Evolutionary conservation across 2,888 invertebrate genomes (phyloP).

Genomic region (Pollenia amentaria): DNA sequence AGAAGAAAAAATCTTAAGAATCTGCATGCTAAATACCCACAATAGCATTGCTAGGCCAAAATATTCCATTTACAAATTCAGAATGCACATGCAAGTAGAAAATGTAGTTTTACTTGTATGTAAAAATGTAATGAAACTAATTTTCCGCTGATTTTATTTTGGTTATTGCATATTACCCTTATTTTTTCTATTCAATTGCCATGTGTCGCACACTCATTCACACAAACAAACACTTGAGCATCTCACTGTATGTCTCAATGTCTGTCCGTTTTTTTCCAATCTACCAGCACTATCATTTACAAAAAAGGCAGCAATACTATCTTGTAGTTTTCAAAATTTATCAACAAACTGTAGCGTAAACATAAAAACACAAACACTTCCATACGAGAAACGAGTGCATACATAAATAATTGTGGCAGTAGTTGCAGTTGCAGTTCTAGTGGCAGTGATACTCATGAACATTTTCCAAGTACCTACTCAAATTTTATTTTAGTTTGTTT

Average conservation of each 20-base stretch:
- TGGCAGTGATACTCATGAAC: slow-evolving; percentile 25
- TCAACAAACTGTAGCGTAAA: not conserved
- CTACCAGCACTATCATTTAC: slow-evolving; percentile 24
- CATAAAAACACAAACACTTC: not conserved
- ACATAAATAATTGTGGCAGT: slow-evolving; percentile 37
- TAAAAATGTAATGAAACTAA: slow-evolving; percentile 71
- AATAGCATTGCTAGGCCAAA: slow-evolving; percentile 29
- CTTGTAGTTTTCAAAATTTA: slow-evolving; percentile 8
- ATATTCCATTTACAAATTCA: slow-evolving; percentile 23
- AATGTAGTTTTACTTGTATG: slow-evolving; percentile 16
- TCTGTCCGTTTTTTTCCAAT: not conserved
- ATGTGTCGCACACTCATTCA: not conserved
- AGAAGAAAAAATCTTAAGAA: not conserved
- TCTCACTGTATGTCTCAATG: not conserved
- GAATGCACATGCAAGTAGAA: slow-evolving; percentile 1
- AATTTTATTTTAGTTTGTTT: slow-evolving; percentile 41
- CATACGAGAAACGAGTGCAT: not conserved
- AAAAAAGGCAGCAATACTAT: slow-evolving; percentile 17
- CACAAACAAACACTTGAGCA: slow-evolving; percentile 1
- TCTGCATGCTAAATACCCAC: slow-evolving; percentile 46
- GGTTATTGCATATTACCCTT: slow-evolving; percentile 67
- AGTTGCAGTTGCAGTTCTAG: not conserved
- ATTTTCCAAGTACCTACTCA: slow-evolving; percentile 54
- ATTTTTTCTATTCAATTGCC: slow-evolving; percentile 35
- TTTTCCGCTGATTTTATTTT: slow-evolving; percentile 75